A percentile compares a stretch with the other conserved stretches of the same genome.
phyloP scores from a whole-genome alignment of 2,113 vertebrate genomes.

The Arothron firmamentum region DNA sequence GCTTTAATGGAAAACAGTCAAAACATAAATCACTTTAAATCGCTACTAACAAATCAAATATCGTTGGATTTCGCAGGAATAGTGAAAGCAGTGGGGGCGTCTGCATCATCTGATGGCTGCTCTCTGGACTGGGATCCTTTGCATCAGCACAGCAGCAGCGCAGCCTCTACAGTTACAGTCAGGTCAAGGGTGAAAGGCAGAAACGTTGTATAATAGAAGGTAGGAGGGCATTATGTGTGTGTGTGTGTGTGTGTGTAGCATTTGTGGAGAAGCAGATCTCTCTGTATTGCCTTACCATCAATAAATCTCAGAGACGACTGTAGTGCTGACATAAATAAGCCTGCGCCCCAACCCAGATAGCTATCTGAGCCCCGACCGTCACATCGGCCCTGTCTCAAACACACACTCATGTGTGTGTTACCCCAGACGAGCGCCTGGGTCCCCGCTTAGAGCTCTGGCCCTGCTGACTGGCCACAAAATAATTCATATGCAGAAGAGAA shows the following conservation, averaged over 20 bases:
- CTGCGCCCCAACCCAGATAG: constrained; percentile 21
- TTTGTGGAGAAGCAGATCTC: constrained; percentile 55
- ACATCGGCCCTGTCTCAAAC: constrained; percentile 17
- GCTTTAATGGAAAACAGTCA: too few relatives aligned
- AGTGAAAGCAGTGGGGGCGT: background rate
- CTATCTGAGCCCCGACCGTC: constrained; percentile 16
- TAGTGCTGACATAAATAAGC: constrained; percentile 64
- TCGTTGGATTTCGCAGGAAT: too few relatives aligned
- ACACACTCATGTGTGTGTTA: constrained; percentile 2
- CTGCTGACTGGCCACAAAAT: background rate
- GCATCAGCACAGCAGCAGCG: constrained; percentile 51
- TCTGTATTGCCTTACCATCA: constrained; percentile 56
- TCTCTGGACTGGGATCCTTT: constrained; percentile 56
- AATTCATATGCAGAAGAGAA: background rate
- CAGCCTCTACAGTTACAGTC: constrained; percentile 57
- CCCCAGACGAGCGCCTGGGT: background rate
- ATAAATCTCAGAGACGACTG: constrained; percentile 49
- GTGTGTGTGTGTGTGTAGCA: constrained; percentile 18
- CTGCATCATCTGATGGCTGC: constrained; percentile 54
- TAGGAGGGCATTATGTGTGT: constrained; percentile 37
- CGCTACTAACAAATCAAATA: background rate
- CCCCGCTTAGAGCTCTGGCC: constrained; percentile 1
- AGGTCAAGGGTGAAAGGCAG: constrained; percentile 51
- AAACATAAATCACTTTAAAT: background rate
- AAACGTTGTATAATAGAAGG: constrained; percentile 50